These are phyloP conservation scores for Aegithalos caudatus DNA, from an alignment of 2,113 vertebrate species.

Conservation along the genomic window DNA sequence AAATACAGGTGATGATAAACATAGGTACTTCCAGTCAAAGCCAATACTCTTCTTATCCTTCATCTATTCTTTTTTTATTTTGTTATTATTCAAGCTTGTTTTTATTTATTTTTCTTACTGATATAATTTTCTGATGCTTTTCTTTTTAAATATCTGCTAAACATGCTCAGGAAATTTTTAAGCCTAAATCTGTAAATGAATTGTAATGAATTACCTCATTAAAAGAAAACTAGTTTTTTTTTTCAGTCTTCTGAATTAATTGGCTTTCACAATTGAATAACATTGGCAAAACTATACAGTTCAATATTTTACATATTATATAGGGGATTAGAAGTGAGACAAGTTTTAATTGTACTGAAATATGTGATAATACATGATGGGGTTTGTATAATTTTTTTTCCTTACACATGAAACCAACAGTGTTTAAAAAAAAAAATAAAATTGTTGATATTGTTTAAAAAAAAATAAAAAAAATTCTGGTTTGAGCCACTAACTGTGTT, in stretches of 20 bases:
- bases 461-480: neutral
- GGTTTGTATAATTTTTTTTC: neutral
- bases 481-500: neutral
- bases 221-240: neutral
- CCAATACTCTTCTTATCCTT: neutral
- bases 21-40: neutral
- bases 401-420: neutral
- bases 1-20: neutral
- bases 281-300: neutral
- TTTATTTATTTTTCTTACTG: neutral
- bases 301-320: neutral
- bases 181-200: neutral
- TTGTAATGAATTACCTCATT: neutral
- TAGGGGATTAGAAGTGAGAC: neutral
- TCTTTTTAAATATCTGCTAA: neutral
- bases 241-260: neutral
- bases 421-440: neutral
- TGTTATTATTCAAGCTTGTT: accelerated
- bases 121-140: neutral
- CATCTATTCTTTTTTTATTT: neutral
- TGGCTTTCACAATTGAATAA: neutral
- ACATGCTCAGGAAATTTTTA: neutral
- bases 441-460: neutral
- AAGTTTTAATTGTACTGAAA: neutral
- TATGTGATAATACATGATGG: neutral